These are phyloP conservation scores for Dynastes tityus DNA, from an alignment of 2,888 invertebrate species.

Conservation along the genomic window DNA sequence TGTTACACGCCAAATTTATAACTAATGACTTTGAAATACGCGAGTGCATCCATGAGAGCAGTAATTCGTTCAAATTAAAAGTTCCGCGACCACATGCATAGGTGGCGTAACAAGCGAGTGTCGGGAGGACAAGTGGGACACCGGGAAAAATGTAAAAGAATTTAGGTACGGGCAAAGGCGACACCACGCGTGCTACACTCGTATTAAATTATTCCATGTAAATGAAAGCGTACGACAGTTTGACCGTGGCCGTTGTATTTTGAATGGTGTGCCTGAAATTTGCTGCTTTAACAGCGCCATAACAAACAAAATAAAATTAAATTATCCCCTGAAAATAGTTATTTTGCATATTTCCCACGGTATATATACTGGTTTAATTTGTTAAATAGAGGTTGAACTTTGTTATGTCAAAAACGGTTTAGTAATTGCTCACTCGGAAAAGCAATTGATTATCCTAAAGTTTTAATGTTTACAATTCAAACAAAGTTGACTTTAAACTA, in stretches of 20 bases:
- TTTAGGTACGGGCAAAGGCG: not conserved
- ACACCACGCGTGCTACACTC: not conserved
- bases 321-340: conserved; percentile 1
- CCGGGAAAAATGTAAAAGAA: conserved; percentile 3
- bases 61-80: conserved; percentile 25
- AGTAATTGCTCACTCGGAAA: too few species aligned
- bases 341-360: not conserved
- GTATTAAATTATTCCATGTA: conserved; percentile 20
- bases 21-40: too few species aligned
- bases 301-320: not conserved
- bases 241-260: not conserved
- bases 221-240: conserved; percentile 7
- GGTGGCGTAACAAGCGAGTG: not conserved
- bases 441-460: too few species aligned
- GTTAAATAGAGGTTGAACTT: too few species aligned
- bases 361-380: not conserved
- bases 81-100: not conserved
- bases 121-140: too few species aligned
- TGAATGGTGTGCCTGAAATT: not conserved
- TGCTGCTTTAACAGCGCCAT: not conserved
- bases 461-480: too few species aligned
- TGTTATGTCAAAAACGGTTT: too few species aligned
- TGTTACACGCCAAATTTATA: too few species aligned
- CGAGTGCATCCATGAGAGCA: too few species aligned
- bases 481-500: too few species aligned